Base-by-base conservation (phyloP, 1,140 invertebrate species). In the Drosophila ficusphila region DNA sequence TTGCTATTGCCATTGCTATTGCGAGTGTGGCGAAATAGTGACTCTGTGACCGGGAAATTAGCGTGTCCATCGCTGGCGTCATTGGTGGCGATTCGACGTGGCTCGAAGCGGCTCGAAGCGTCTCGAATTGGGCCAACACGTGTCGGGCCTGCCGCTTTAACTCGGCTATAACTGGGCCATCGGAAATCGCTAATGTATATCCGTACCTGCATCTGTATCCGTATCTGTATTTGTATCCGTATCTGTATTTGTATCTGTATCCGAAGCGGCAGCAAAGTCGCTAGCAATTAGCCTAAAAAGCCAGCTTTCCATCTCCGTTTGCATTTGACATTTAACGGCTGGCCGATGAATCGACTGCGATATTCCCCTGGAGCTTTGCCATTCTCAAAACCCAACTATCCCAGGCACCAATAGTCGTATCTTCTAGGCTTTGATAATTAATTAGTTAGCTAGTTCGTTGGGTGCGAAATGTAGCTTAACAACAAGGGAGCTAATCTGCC, bases 51-150 rank as follows among this genome's bases (percentile, higher is more conserved):
- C 64, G 41, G 44, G 46, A 73, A 73, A 73, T 73, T 61, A 51
- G 68, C 69, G 69, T 73, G 62, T 52, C 60, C 44, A 44, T 44
- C 21, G 38, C 23, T 38, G 44, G 44, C 69, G 47, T 72, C 68
- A 72, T 62, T 47, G 42, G 33, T 21, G n/a, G 41, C 29, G 34
- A 73, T 73, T 73, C 47, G 65, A 39, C 67, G 60, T 5, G 23
- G 23, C 23, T 23, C 23, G 42, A 14, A 4, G 6, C 68, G 54
- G 19, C 54, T 38, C 41, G 46, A 69, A 82, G 39, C 79, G 64
- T 71, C 52, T 47, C 82, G 49, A 81, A 88, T 88, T 67, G 67
- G 51, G 44, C 12, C 36, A 31, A 67, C 64, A 67, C 64, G 64
- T 52, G 64, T 18, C 60, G 41, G 19, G 25, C 56, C 61, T 39